Base-by-base conservation (phyloP, 2,797 vertebrate species). In the Molossus molossus region DNA sequence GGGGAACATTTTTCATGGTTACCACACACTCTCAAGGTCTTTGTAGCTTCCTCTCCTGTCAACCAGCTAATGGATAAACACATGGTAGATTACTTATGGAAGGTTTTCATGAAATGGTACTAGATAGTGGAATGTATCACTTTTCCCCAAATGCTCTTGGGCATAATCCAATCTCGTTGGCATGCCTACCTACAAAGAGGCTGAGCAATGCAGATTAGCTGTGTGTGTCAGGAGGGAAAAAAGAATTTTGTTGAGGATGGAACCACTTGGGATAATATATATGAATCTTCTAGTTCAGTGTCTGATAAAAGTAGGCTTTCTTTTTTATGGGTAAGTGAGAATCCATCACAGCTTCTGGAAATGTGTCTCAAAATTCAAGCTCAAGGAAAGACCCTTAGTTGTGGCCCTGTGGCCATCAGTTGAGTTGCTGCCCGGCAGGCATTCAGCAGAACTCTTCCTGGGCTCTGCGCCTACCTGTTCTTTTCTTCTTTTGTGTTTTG, bases 401-500 rank as follows among this genome's bases (percentile, higher is more conserved):
- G 5, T 48, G 75, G 57, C 9, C 9, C 40, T 45, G 15, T 40
- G 45, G 58, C 13, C 9, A 86, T 75, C 67, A 79, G 17, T 73
- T 55, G 20, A 12, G 23, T 6, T 5, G 55, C 37, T 79, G 57
- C 65, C 57, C 64, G 79, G 9, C 3, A 79, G 73, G 62, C 3
- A 45, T 50, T 82, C 40, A 58, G n/a, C 64, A 77, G 69, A 82
- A 72, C 84, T 82, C 37, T 86, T 75, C 60, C 85, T 88, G 64
- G 76, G 45, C 62, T 89, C 40, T 58, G 1, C 48, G 33, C 55
- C 73, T 85, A 11, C 53, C 70, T 53, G 14, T 6, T 53, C 40
- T 81, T 75, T 77, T 89, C 55, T 89, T 76, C n/a, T 64, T 89
- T 48, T 65, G 57, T 85, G 48, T 23, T 90, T 91, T 95, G 76